Percentiles rank a stretch among this genome's conserved stretches.
phyloP scores from a whole-genome alignment of 2,113 vertebrate species.

The Pygoscelis adeliae region DNA sequence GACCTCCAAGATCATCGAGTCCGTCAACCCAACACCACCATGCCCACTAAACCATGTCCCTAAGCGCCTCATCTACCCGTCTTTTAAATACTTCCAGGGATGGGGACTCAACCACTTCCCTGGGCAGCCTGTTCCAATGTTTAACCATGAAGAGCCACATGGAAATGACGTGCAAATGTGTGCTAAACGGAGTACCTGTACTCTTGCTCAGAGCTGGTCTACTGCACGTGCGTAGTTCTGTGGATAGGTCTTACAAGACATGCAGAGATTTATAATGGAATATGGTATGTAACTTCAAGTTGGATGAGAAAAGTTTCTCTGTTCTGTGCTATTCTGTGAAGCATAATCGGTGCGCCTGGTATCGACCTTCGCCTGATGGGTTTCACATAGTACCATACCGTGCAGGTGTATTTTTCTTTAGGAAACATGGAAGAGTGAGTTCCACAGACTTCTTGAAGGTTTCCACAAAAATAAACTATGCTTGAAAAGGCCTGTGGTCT shows the following conservation, averaged over 20 bases:
- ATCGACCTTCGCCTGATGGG: not conserved
- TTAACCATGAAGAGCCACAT: accelerated
- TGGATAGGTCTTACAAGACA: not conserved
- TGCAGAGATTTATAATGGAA: not conserved
- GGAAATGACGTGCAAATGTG: not conserved
- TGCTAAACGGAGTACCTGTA: not conserved
- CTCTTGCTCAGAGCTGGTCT: not conserved
- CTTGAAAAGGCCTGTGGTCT: not conserved
- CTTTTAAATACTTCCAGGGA: too few species aligned
- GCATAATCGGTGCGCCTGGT: not conserved
- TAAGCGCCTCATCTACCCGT: too few species aligned
- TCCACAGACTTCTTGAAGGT: not conserved
- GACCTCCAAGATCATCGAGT: too few species aligned
- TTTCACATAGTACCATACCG: accelerated
- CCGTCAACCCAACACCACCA: too few species aligned
- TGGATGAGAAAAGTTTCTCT: not conserved
- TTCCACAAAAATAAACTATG: not conserved
- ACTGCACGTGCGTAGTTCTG: not conserved
- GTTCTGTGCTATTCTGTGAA: not conserved
- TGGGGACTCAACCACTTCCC: too few species aligned
- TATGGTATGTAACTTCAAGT: accelerated
- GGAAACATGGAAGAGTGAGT: not conserved
- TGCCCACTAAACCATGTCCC: too few species aligned
- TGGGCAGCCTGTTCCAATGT: too few species aligned
- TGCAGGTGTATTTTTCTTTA: not conserved